Base-by-base conservation (phyloP, 2,797 vertebrate genomes). In the Adelosebastes latens region DNA sequence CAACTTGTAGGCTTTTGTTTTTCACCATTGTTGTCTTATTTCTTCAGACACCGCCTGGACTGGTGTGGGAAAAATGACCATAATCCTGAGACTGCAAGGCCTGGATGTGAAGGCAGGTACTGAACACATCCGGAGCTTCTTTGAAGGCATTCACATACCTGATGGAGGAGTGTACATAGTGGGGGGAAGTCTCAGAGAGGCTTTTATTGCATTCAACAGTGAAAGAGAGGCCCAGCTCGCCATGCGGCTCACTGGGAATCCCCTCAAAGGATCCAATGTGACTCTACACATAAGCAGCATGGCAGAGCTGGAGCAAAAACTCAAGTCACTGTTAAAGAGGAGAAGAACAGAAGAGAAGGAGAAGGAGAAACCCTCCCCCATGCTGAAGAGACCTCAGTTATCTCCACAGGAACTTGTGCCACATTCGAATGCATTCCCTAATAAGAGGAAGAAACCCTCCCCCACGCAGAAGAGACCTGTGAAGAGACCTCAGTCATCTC, bases 91-190 rank as follows among this genome's bases (percentile, higher is more conserved):
- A 92, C 93, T 99, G 89, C 93, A 96, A 96, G 98, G 97, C 87
- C 97, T 99, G 87, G 95, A 96, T 92, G 93, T 93, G 87, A 91
- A 96, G 87, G 98, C 98, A 81, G 96, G 96, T 70, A 86, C 95
- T 89, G 92, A 95, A 94, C 98, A 99, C 91, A 97, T 99, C 82
- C 96, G 98, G 77, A 92, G 85, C 68, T 99, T 99, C 91, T 99
- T 99, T 92, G 89, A 94, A 87, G 90, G 94, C 90, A 94, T 98
- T 88, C 93, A 94, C 91, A 98, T 99, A 90, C 97, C 97, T 32
- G 95, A 97, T 79, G 98, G 98, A 89, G 97, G 97, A 82, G 97
- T 99, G 58, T 97, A 97, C 94, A 97, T 99, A 84, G 95, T 97
- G 88, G 98, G 98, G 93, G 98, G 98, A 86, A 92, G 95, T 71